phyloP scores from a whole-genome alignment of 2,888 invertebrate genomes.

The Temnothorax rugatulus region DNA sequence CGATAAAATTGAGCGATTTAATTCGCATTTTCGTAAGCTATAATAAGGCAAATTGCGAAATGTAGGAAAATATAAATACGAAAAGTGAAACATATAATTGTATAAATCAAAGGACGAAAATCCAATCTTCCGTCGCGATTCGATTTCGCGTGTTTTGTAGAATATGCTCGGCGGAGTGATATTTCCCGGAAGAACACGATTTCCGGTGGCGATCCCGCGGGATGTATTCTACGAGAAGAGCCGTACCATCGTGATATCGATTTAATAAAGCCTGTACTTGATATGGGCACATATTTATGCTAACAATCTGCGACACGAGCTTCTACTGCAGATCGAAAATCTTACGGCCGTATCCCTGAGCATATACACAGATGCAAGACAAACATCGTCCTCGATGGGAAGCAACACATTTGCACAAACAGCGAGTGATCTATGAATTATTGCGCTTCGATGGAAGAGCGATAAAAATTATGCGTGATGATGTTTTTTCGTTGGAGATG shows the following conservation, averaged over 20 bases:
- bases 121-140: conserved; percentile 49
- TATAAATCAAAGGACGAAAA: conserved; percentile 29
- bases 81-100: background rate
- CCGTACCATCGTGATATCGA: conserved; percentile 30
- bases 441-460: background rate
- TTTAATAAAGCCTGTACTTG: conserved; percentile 51
- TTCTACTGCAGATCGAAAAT: conserved; percentile 22
- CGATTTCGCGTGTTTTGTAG: conserved; percentile 40
- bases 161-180: background rate
- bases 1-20: background rate
- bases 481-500: background rate
- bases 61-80: background rate
- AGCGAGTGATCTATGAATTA: background rate
- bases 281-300: conserved; percentile 26
- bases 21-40: background rate
- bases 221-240: conserved; percentile 24
- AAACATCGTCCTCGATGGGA: background rate
- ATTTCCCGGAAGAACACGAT: conserved; percentile 34
- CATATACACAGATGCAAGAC: background rate
- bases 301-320: conserved; percentile 17
- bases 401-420: conserved; percentile 8
- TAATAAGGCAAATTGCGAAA: background rate
- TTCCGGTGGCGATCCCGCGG: conserved; percentile 36
- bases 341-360: background rate
- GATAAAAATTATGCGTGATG: background rate